phyloP scores from a whole-genome alignment of 2,797 vertebrate genomes.

The Lophotriccus pileatus region DNA sequence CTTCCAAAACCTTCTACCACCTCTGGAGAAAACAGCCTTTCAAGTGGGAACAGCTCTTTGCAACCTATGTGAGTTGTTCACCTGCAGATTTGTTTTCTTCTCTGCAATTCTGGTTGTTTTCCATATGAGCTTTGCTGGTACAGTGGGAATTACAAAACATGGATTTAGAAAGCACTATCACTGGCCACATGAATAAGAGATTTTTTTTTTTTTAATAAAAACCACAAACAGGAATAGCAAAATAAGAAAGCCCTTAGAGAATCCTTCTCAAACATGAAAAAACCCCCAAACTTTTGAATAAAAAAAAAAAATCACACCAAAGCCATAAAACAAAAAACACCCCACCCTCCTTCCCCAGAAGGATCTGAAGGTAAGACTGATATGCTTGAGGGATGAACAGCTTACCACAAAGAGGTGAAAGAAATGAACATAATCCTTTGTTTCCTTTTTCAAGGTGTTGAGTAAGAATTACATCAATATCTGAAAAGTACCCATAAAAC shows the following conservation, averaged over 20 bases:
- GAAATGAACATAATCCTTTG: fast-evolving
- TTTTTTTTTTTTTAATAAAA: background rate
- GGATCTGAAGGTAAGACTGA: background rate
- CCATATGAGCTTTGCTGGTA: background rate
- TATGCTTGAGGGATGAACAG: background rate
- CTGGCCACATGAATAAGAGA: background rate
- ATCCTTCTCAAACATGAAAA: background rate
- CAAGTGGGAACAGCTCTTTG: background rate
- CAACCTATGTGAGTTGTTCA: background rate
- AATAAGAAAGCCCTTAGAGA: background rate
- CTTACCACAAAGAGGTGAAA: background rate
- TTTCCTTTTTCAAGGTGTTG: background rate
- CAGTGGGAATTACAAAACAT: background rate
- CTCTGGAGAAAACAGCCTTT: background rate
- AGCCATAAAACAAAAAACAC: background rate
- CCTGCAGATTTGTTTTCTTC: background rate
- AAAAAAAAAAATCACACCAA: background rate
- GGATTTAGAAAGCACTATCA: background rate
- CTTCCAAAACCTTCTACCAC: background rate
- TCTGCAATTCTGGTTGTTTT: background rate
- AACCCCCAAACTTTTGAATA: fast-evolving
- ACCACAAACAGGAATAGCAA: background rate
- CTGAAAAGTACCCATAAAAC: background rate
- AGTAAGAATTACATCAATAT: background rate
- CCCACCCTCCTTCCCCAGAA: background rate